A percentile compares a stretch with the other conserved stretches of the same genome.
Conservation (phyloP, 2,888 invertebrate genomes). For the Selenia dentaria region DNA sequence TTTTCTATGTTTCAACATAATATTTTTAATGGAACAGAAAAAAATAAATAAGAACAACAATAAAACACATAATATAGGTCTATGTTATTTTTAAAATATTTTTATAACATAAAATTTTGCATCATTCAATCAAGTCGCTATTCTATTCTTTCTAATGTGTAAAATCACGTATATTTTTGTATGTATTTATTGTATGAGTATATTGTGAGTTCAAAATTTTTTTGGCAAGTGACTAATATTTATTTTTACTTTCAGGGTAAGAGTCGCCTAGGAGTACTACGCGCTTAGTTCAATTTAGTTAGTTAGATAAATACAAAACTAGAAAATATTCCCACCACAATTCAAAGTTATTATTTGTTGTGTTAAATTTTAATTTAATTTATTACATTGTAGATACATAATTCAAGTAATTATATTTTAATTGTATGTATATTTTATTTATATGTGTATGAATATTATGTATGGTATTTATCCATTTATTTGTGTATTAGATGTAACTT, state of each 20-base stretch:
- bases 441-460: constrained; percentile 11
- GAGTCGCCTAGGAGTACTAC: constrained; percentile 38
- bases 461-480: constrained; percentile 6
- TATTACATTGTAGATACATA: too few species aligned
- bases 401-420: not conserved
- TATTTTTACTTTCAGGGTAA: constrained; percentile 59
- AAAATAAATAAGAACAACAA: too few species aligned
- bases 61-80: too few species aligned
- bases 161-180: too few species aligned
- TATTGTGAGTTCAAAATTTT: not conserved
- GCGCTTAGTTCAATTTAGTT: constrained; percentile 14
- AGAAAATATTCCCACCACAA: constrained; percentile 27
- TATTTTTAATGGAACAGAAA: too few species aligned
- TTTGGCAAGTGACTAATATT: constrained; percentile 25
- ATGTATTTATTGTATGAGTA: too few species aligned
- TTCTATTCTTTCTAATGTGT: too few species aligned
- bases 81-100: too few species aligned
- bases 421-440: not conserved
- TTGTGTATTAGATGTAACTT: constrained; percentile 3
- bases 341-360: constrained; percentile 16
- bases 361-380: not conserved
- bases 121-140: too few species aligned
- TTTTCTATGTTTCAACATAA: too few species aligned
- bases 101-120: too few species aligned
- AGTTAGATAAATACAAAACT: constrained; percentile 19